Evolutionary conservation across 2,888 invertebrate species (phyloP), one percentile per base, ranked within the genome.

Genomic region (Lydus trimaculatus): DNA sequence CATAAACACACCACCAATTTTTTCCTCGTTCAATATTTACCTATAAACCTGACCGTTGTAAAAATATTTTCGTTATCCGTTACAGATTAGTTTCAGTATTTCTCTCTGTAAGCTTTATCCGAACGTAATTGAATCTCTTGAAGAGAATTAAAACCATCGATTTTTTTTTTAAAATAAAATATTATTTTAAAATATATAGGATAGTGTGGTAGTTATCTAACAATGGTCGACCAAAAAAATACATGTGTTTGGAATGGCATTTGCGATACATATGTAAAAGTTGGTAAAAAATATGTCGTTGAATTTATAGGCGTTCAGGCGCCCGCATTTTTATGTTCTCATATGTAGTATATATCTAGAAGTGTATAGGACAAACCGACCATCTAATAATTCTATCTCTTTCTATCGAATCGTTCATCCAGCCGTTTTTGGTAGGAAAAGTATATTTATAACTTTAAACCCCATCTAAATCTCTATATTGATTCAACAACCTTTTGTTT

Each of bases 241-340:
- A 60, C 48, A 8, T 56, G 25, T 56, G 31, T 73, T 66, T 64
- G 67, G 68, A 65, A 72, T 66, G 73, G 73, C 72, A 76, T 71
- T 72, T 73, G 73, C 67, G 75, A 76, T 77, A 78, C 77, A 78
- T 76, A 76, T 76, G 78, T 78, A 77, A 75, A 76, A 73, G 74
- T 75, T 72, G 71, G 74, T 73, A 79, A 80, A 80, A 80, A 79
- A 79, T 78, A 79, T 78, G 78, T 75, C 73, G 71, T 71, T 43
- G 73, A 75, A 80, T 80, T 80, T 80, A 80, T 80, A 70, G 79
- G 67, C 77, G 72, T 71, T 66, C 63, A 72, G 73, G 78, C 77
- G 79, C 75, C 76, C 77, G 78, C 77, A 80, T 80, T 79, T 80
- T 79, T 79, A 80, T 79, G 76, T 76, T 75, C 78, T 79, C 78